Percentiles rank a stretch among this genome's conserved stretches.
phyloP scores from a whole-genome alignment of 2,888 invertebrate genomes.

The Hemicrepidius hirtus region DNA sequence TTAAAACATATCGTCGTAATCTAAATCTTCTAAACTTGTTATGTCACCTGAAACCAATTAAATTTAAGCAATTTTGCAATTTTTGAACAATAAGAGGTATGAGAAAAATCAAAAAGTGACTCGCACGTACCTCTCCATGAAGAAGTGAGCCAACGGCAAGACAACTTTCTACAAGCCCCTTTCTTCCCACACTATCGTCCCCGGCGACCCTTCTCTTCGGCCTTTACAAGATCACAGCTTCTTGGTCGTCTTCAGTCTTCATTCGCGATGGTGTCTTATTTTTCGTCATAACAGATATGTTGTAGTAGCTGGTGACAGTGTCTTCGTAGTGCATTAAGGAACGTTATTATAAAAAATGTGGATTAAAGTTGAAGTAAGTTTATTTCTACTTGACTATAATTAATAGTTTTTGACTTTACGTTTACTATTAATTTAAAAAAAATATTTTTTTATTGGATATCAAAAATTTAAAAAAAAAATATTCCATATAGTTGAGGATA shows the following conservation, averaged over 20 bases:
- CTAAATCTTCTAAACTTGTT: too few relatives aligned
- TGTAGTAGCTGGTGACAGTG: conserved; percentile 47
- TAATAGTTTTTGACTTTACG: not conserved
- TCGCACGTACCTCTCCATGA: conserved; percentile 30
- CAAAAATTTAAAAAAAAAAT: too few relatives aligned
- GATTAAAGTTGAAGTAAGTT: conserved; percentile 55
- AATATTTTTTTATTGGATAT: too few relatives aligned
- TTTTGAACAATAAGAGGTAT: not conserved
- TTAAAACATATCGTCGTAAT: too few relatives aligned
- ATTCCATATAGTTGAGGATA: too few relatives aligned
- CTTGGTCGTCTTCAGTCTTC: conserved; percentile 55
- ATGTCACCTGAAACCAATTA: too few relatives aligned
- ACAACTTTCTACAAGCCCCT: conserved; percentile 68
- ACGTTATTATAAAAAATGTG: conserved; percentile 48
- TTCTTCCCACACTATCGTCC: conserved; percentile 63
- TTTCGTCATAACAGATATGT: conserved; percentile 42
- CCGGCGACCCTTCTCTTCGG: conserved; percentile 54
- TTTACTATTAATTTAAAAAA: too few relatives aligned
- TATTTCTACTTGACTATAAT: not conserved
- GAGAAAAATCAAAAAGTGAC: conserved; percentile 1
- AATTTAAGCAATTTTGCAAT: too few relatives aligned
- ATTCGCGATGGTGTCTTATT: conserved; percentile 51
- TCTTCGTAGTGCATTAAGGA: conserved; percentile 44
- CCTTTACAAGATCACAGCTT: conserved; percentile 58
- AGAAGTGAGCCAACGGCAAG: conserved; percentile 59